Evolutionary conservation across 2,113 vertebrate species (phyloP).

Genomic region (Cephalopholis sonnerati): DNA sequence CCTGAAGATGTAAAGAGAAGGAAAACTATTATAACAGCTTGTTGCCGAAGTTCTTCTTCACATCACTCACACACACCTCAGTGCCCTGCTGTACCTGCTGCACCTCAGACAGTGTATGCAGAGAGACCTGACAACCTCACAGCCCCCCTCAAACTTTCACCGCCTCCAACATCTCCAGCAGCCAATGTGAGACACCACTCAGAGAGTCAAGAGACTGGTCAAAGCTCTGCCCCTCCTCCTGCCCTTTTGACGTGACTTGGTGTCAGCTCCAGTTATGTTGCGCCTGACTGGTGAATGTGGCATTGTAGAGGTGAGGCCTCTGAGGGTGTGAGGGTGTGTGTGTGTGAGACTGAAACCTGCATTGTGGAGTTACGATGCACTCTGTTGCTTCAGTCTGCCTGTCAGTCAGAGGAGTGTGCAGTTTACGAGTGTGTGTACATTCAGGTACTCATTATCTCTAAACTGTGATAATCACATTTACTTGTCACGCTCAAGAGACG

Average conservation of each 20-base stretch:
- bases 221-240: slow-evolving; percentile 21
- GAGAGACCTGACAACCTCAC: slow-evolving; percentile 8
- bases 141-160: slow-evolving; percentile 18
- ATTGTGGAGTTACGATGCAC: not conserved
- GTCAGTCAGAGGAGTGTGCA: not conserved
- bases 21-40: not conserved
- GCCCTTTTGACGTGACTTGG: slow-evolving; percentile 33
- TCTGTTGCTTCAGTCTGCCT: too few relatives aligned
- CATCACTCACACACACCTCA: not conserved
- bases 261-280: slow-evolving; percentile 76
- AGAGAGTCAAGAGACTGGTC: slow-evolving; percentile 47
- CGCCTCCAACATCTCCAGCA: slow-evolving; percentile 17
- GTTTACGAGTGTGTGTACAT: not conserved
- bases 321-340: not conserved
- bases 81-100: slow-evolving; percentile 19
- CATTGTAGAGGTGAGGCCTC: slow-evolving; percentile 63
- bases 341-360: slow-evolving; percentile 1
- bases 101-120: not conserved
- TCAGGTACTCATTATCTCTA: slow-evolving; percentile 7
- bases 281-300: slow-evolving; percentile 75
- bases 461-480: slow-evolving; percentile 9
- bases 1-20: slow-evolving; percentile 82
- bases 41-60: slow-evolving; percentile 5
- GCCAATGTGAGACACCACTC: slow-evolving; percentile 42
- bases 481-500: not conserved